A percentile compares a stretch with the other conserved stretches of the same genome.
These are phyloP conservation scores for Chionomys nivalis DNA, from an alignment of 2,113 vertebrate species.

Conservation along the genomic window DNA sequence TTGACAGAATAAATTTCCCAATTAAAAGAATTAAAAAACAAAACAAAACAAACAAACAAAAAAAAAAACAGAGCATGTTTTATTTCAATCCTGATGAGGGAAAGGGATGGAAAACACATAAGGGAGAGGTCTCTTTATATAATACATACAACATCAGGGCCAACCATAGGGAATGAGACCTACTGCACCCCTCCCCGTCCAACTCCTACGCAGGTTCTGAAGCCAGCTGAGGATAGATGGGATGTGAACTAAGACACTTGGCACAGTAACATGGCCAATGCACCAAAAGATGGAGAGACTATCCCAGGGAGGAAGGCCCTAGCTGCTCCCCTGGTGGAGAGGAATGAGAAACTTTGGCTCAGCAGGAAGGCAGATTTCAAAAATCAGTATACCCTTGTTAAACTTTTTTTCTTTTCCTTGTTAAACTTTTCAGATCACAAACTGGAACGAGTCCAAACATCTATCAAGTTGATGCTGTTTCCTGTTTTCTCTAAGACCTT, in stretches of 20 bases:
- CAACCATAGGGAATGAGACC: conserved; percentile 62
- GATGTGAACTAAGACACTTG: conserved; percentile 87
- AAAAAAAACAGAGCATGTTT: conserved; percentile 80
- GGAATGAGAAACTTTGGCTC: conserved; percentile 74
- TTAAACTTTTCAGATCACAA: conserved; percentile 46
- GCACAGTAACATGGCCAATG: conserved; percentile 82
- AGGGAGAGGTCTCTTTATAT: conserved; percentile 63
- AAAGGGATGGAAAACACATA: conserved; percentile 71
- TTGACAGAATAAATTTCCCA: conserved; percentile 47
- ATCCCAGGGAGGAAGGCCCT: conserved; percentile 72
- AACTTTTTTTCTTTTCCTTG: not conserved
- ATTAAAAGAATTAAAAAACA: conserved; percentile 43
- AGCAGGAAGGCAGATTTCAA: conserved; percentile 67
- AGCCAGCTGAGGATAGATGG: conserved; percentile 73
- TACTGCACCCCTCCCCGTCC: conserved; percentile 47
- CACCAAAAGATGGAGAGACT: conserved; percentile 76
- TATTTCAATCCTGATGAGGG: conserved; percentile 78
- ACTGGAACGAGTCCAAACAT: conserved; percentile 13
- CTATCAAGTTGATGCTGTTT: conserved; percentile 6
- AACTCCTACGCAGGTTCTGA: conserved; percentile 68
- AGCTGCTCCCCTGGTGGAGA: conserved; percentile 68
- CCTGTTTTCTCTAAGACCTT: conserved; percentile 43
- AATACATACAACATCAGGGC: conserved; percentile 60
- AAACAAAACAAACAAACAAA: conserved; percentile 29
- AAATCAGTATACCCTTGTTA: conserved; percentile 56